Base-by-base conservation (phyloP, 1,140 invertebrate species). In the Bemisia tabaci region DNA sequence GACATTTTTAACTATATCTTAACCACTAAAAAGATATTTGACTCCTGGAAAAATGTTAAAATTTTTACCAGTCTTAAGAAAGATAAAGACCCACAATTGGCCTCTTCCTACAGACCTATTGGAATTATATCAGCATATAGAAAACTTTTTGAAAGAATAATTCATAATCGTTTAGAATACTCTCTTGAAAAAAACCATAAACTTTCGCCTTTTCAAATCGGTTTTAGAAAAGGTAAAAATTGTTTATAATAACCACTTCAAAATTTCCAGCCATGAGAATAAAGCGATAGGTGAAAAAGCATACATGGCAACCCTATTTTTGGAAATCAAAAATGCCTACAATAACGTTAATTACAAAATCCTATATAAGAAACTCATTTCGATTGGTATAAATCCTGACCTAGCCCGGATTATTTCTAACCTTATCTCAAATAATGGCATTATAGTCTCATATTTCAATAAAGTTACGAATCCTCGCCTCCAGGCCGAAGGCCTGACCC, bases 161-260 rank as follows among this genome's bases (percentile, higher is more conserved):
- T 48, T 5, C 17, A 9, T 5, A 48, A 17, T 5, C 33, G 33
- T 17, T 17, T 48, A 9, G 33, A 48, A 48, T 9, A 9, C 33
- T 17, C 5, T 48, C 33, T 48, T 48, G 33, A 48, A 48, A 48
- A 5, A 48, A 48, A 48, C 5, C 17, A 9, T 48, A 48, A 59
- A 26, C 73, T 73, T 72, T 25, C 62, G 62, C 62, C 21, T 62
- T 62, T 22, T 27, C 17, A 62, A 22, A 33, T 5, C 62, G 17
- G 24, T 23, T 60, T 59, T 58, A 58, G 23, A 5, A 65, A 25
- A 17, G 33, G 33, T n/a, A 48, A 48, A 17, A 48, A 48, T 9
- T 17, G 33, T 48, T 17, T 9, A 5, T 17, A 9, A 5, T 9
- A 48, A 48, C 17, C 33, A 9, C 17, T 5, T 48, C 5, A 5